Percentiles rank a stretch among this genome's conserved stretches.
Conservation (phyloP, 2,888 invertebrate species). For the Noctua fimbriata region DNA sequence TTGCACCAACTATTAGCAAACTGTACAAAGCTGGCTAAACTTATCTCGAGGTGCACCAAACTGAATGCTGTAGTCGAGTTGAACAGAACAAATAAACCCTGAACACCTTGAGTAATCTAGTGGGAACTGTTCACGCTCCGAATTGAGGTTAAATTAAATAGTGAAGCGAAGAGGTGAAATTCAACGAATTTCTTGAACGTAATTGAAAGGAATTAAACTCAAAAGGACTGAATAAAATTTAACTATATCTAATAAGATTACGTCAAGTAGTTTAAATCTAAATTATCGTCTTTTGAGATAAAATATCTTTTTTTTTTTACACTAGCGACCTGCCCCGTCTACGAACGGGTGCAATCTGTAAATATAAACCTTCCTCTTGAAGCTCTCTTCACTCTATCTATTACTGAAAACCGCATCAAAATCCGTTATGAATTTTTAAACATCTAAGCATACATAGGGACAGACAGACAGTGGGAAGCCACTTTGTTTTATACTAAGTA, state of each 20-base stretch:
- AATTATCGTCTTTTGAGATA: neutral
- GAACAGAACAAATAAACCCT: conserved; percentile 28
- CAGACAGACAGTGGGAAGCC: no score
- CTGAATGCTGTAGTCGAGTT: conserved; percentile 25
- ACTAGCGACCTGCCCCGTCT: no score
- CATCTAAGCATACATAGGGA: no score
- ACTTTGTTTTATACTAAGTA: no score
- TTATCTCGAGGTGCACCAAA: conserved; percentile 21
- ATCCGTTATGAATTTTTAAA: no score
- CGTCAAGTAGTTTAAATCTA: neutral
- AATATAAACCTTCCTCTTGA: no score
- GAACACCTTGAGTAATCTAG: conserved; percentile 24
- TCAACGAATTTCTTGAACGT: neutral
- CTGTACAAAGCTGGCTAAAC: conserved; percentile 9
- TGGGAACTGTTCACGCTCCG: conserved; percentile 1
- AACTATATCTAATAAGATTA: neutral
- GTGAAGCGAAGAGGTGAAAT: conserved; percentile 8
- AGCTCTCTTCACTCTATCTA: no score
- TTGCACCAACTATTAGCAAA: neutral
- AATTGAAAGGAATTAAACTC: neutral
- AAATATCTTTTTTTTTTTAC: neutral
- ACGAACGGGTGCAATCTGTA: neutral
- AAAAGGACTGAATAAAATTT: neutral
- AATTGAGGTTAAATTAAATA: conserved; percentile 1
- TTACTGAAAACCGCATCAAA: no score